Base-by-base conservation (phyloP, 2,113 vertebrate species). In the Ammodytes dubius region DNA sequence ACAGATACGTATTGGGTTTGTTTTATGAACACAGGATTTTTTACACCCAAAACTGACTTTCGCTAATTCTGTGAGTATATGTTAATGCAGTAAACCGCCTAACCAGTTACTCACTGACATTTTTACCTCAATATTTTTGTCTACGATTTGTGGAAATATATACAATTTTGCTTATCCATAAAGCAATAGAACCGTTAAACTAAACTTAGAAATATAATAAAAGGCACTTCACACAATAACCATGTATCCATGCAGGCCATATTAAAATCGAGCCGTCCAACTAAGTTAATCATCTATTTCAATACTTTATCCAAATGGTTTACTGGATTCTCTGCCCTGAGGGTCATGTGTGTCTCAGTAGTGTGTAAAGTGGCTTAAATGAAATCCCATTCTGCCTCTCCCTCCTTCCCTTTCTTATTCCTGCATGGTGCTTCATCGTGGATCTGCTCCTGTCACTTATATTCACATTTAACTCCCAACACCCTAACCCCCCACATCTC, bases 391-490 rank as follows among this genome's bases (percentile, higher is more conserved):
- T 7, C 50, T 17, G 14, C 17, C 58, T 57, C 49, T 59, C 15
- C n/a, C 72, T 58, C 53, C 42, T 49, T 69, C 43, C 13, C 70
- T 61, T 35, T 75, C 45, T 60, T 15, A 37, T 17, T 56, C 67
- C 73, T 65, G 43, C 42, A 77, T 77, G 67, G 19, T 60, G 60
- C 81, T 58, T 89, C 77, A 90, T 88, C 88, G 79, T 69, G 43
- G 73, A 74, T 85, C 83, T 86, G 83, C 74, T 86, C 65, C 63
- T 93, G 89, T 83, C 92, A 92, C 89, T 88, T 91, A 74, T 67
- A 72, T 85, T 92, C 81, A 74, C 80, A 84, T 87, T 86, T 86
- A 59, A 88, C 70, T 79, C 68, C 53, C 57, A 67, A 11, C 71
- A 66, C 35, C 35, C 53, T 82, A 54, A 63, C 37, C 42, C 63